phyloP scores from a whole-genome alignment of 2,888 invertebrate species.

The Drosophila anomalata region DNA sequence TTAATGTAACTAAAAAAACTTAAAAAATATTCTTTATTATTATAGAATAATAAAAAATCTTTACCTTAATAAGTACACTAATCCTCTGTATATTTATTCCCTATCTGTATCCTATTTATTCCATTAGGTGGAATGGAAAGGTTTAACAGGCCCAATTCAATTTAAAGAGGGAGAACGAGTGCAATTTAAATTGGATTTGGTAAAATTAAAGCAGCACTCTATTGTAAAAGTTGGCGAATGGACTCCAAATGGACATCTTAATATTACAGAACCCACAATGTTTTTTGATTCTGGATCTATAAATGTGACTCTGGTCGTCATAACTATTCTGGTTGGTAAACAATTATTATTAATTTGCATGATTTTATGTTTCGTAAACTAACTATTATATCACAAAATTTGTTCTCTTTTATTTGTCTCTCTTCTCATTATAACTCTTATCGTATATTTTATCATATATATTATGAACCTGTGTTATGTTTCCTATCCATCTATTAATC shows the following conservation, averaged over 20 bases:
- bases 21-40: too few species aligned
- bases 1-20: too few species aligned
- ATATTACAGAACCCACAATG: constrained; percentile 88
- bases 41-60: too few species aligned
- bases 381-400: too few species aligned
- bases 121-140: constrained; percentile 90
- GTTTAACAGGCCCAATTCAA: constrained; percentile 91
- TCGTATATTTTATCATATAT: too few species aligned
- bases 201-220: constrained; percentile 90
- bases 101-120: constrained; percentile 20
- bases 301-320: constrained; percentile 91
- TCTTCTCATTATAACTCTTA: too few species aligned
- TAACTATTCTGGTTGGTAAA: constrained; percentile 88
- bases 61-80: too few species aligned
- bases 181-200: constrained; percentile 90
- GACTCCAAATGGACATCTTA: constrained; percentile 88
- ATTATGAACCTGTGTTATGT: too few species aligned
- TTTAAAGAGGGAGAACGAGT: constrained; percentile 91
- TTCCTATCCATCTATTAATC: too few species aligned
- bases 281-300: constrained; percentile 89
- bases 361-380: not conserved
- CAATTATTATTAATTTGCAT: not conserved
- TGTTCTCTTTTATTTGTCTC: too few species aligned
- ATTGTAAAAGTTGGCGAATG: constrained; percentile 91
- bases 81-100: too few species aligned